These are phyloP conservation scores for Xiphophorus birchmanni DNA, from an alignment of 2,797 vertebrate species.

Conservation along the genomic window DNA sequence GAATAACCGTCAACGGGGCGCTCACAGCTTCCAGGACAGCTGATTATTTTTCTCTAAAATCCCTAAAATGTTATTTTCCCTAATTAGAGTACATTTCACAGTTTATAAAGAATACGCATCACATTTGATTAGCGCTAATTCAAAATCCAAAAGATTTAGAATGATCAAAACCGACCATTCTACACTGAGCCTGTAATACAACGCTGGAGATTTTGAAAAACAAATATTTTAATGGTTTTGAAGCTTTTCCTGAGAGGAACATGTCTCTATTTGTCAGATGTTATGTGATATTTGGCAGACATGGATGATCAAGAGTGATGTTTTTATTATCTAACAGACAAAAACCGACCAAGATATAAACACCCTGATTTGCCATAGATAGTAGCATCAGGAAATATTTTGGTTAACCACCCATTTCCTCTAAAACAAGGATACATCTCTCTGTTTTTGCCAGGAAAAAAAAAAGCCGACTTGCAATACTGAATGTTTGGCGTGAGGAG, in stretches of 20 bases:
- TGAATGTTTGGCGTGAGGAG: neutral
- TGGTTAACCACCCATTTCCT: neutral
- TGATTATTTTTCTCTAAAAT: neutral
- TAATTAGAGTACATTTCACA: neutral
- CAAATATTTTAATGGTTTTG: neutral
- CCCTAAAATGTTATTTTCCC: neutral
- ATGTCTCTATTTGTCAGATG: neutral
- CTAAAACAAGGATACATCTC: neutral
- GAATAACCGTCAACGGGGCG: neutral
- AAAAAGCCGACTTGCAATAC: neutral
- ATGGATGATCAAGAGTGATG: neutral
- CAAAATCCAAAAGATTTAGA: neutral
- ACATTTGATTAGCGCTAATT: neutral
- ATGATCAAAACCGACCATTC: neutral
- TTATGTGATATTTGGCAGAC: slow-evolving; percentile 1
- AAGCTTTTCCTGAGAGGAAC: neutral
- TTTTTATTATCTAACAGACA: slow-evolving; percentile 1
- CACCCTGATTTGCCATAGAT: neutral
- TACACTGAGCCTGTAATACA: neutral
- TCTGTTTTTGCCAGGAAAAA: neutral
- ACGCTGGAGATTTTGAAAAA: neutral
- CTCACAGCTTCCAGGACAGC: neutral
- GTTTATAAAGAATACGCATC: neutral
- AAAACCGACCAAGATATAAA: neutral
- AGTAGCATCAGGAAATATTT: too few species aligned